A percentile compares a stretch with the other conserved stretches of the same genome.
phyloP scores from a whole-genome alignment of 2,888 invertebrate genomes.

The Drosophila prostipennis region DNA sequence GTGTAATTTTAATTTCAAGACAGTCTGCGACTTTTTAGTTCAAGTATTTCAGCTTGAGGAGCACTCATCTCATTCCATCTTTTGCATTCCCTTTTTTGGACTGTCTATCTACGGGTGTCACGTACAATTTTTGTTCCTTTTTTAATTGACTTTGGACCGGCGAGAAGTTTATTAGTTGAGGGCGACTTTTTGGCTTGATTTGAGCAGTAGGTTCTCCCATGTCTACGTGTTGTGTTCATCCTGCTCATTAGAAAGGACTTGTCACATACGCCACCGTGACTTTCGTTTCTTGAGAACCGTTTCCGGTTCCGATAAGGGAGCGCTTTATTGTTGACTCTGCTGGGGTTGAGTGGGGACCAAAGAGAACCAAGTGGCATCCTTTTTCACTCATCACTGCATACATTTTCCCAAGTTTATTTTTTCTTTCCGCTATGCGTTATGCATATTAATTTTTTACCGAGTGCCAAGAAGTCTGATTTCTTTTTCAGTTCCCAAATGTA shows the following conservation, averaged over 20 bases:
- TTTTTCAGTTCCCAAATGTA: slow-evolving; percentile 2
- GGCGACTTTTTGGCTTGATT: slow-evolving; percentile 53
- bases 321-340: slow-evolving; percentile 37
- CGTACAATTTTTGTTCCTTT: slow-evolving; percentile 78
- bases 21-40: slow-evolving; percentile 71
- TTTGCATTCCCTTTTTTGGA: slow-evolving; percentile 5
- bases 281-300: slow-evolving; percentile 36
- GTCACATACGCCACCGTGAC: slow-evolving; percentile 68
- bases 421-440: slow-evolving; percentile 69
- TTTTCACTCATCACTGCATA: slow-evolving; percentile 79
- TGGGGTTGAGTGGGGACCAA: slow-evolving; percentile 3
- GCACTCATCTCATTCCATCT: slow-evolving; percentile 8
- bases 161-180: slow-evolving; percentile 70
- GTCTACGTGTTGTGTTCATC: slow-evolving; percentile 28
- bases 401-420: slow-evolving; percentile 56
- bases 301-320: slow-evolving; percentile 54
- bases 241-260: slow-evolving; percentile 71
- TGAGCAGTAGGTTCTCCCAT: slow-evolving; percentile 55
- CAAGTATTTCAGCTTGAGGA: slow-evolving; percentile 30
- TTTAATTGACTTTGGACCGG: slow-evolving; percentile 82
- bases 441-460: slow-evolving; percentile 77
- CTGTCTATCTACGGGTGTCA: slow-evolving; percentile 68
- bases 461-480: slow-evolving; percentile 28
- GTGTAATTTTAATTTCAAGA: slow-evolving; percentile 79
- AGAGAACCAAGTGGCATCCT: slow-evolving; percentile 68